These are phyloP conservation scores for Anagyrus pseudococci DNA, from an alignment of 2,888 invertebrate genomes.

Conservation along the genomic window DNA sequence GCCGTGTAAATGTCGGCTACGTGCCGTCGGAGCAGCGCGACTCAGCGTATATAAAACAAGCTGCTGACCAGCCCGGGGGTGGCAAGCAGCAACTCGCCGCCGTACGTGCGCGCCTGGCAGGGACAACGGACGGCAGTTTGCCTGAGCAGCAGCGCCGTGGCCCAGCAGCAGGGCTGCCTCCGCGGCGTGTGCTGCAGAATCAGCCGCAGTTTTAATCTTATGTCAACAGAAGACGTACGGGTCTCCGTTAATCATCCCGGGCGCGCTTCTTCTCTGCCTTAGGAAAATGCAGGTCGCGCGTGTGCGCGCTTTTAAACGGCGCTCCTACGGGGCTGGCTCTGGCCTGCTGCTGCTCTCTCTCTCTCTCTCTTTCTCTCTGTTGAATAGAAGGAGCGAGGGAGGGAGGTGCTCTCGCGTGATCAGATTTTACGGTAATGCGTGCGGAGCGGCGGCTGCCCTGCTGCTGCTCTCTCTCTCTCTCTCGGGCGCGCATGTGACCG, in stretches of 20 bases:
- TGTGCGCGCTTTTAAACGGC: background rate
- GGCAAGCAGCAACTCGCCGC: background rate
- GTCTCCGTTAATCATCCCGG: slow-evolving; percentile 41
- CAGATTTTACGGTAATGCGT: slow-evolving; percentile 31
- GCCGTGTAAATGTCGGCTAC: slow-evolving; percentile 56
- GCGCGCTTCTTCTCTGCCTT: slow-evolving; percentile 2
- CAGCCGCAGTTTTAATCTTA: slow-evolving; percentile 53
- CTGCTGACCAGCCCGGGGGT: slow-evolving; percentile 48
- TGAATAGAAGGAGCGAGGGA: no score
- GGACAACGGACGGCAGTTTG: slow-evolving; percentile 45
- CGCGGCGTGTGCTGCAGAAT: slow-evolving; percentile 46
- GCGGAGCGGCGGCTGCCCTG: background rate
- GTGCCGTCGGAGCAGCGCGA: slow-evolving; percentile 53
- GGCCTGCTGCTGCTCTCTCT: background rate
- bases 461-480: no score
- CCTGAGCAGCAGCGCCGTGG: slow-evolving; percentile 20
- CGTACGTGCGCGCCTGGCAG: no score
- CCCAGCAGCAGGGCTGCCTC: slow-evolving; percentile 1
- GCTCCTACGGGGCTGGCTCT: background rate
- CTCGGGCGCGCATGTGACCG: no score
- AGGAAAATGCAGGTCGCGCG: slow-evolving; percentile 30
- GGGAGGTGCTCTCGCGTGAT: slow-evolving; percentile 16
- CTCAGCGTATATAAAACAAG: slow-evolving; percentile 61
- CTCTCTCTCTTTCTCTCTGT: no score
- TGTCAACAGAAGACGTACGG: slow-evolving; percentile 49